Conservation (phyloP, 2,113 vertebrate genomes). For the Uria aalge region DNA sequence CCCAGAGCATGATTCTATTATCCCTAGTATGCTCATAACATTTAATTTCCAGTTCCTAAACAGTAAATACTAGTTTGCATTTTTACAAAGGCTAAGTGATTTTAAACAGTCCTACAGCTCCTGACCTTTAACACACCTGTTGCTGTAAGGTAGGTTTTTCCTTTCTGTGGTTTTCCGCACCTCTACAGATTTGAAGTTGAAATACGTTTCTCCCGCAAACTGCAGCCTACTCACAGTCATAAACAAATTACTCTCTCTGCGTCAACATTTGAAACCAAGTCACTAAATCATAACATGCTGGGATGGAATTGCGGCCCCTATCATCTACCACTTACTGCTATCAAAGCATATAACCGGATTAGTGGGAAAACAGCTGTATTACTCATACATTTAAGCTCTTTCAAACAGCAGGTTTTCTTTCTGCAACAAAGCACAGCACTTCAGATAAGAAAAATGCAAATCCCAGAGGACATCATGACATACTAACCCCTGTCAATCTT, state of each 20-base stretch:
- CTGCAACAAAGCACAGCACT: conserved; percentile 56
- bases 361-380: conserved; percentile 64
- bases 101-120: neutral
- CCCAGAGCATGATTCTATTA: neutral
- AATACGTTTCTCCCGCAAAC: conserved; percentile 9
- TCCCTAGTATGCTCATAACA: neutral
- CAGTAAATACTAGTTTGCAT: neutral
- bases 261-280: conserved; percentile 63
- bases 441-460: conserved; percentile 56
- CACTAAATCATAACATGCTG: conserved; percentile 66
- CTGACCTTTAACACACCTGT: conserved; percentile 12
- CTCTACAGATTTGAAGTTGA: neutral
- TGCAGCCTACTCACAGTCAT: conserved; percentile 16
- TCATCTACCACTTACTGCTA: conserved; percentile 60
- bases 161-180: neutral
- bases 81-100: neutral
- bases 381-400: conserved; percentile 51
- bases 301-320: conserved; percentile 61
- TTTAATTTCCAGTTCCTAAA: neutral
- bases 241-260: conserved; percentile 61
- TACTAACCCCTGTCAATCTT: conserved; percentile 37
- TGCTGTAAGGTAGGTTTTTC: neutral
- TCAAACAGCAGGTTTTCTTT: conserved; percentile 67
- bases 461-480: conserved; percentile 31
- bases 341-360: conserved; percentile 73